Base-by-base conservation (phyloP, 2,113 vertebrate species). In the Pterocles orientalis region DNA sequence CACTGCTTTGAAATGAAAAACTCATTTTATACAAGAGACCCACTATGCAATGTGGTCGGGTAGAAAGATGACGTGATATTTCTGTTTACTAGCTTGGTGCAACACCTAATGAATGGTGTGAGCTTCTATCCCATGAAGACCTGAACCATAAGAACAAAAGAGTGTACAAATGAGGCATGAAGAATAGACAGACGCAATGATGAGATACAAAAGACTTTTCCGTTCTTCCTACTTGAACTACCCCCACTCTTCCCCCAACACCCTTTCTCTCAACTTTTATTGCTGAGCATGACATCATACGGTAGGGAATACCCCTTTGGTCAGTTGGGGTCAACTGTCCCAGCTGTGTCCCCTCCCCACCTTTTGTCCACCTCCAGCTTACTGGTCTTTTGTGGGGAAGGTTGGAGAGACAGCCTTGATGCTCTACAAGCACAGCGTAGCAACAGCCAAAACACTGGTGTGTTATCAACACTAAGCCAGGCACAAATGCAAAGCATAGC, bases 201-300 rank as follows among this genome's bases (percentile, higher is more conserved):
- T 29, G 16, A 82, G 2, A 28, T 50, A 53, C 0, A 2, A 61
- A 92, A 77, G 43, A 79, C 36, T n/a, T 87, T 84, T 48, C 77
- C 61, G 76, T 56, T 89, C 88, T 71, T 93, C 58, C 65, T 75
- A 45, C 21, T 14, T 53, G 18, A 41, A 34, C 21, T 88, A 41
- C 41, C 41, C 41, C 41, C 41, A 41, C 41, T 3, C 14, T 9
- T 16, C 16, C 13, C 28, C 14, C 2, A 0, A 17, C 1, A 4
- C 3, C 18, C 12, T 62, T 54, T 45, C 68, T 76, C 41, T 70
- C 77, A 60, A 54, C 5, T 72, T 48, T 50, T 58, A 20, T 45
- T 54, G 28, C 39, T 14, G 16, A 71, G 20, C 10, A 43, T 4
- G 26, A 8, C 15, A 26, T 17, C 12, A 53, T 26, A 41, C 13